A percentile compares a stretch with the other conserved stretches of the same genome.
Evolutionary conservation across 2,888 invertebrate species (phyloP).

Genomic region (Rhimphoctona megacephalus): DNA sequence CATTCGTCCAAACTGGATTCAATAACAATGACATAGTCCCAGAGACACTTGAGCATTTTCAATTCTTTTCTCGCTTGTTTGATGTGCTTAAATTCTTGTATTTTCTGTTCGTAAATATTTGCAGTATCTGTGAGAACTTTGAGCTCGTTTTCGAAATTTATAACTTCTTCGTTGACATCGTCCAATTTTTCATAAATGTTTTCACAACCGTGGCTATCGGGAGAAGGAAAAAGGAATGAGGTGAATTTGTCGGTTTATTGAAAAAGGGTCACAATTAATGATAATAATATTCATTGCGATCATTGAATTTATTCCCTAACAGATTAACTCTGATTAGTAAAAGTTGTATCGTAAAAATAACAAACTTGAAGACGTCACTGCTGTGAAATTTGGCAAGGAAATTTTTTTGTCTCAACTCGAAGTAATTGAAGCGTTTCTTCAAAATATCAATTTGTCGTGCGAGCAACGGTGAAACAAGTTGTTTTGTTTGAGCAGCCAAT

Average conservation of each 20-base stretch:
- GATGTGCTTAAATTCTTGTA: slow-evolving; percentile 93
- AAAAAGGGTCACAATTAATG: neutral
- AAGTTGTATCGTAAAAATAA: slow-evolving; percentile 63
- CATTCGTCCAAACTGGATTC: slow-evolving; percentile 94
- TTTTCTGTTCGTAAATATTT: slow-evolving; percentile 93
- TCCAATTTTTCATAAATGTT: slow-evolving; percentile 90
- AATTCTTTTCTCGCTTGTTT: slow-evolving; percentile 92
- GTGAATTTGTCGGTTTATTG: neutral
- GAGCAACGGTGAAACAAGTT: slow-evolving; percentile 94
- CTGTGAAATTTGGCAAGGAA: slow-evolving; percentile 91
- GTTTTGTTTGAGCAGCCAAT: slow-evolving; percentile 92
- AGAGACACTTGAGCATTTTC: slow-evolving; percentile 91
- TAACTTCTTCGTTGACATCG: slow-evolving; percentile 88
- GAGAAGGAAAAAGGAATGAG: neutral
- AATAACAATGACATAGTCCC: slow-evolving; percentile 95
- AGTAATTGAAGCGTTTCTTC: slow-evolving; percentile 92
- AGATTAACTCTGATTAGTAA: too few relatives aligned
- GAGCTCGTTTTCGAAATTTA: slow-evolving; percentile 89
- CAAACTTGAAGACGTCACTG: slow-evolving; percentile 84
- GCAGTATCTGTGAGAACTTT: slow-evolving; percentile 90
- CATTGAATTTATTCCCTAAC: neutral
- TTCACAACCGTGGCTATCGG: slow-evolving; percentile 87
- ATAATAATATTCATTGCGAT: neutral
- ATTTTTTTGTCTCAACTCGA: slow-evolving; percentile 91
- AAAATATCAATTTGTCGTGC: slow-evolving; percentile 95